A percentile compares a stretch with the other conserved stretches of the same genome.
Conservation (phyloP, 2,888 invertebrate genomes). For the Ectemnius lituratus region DNA sequence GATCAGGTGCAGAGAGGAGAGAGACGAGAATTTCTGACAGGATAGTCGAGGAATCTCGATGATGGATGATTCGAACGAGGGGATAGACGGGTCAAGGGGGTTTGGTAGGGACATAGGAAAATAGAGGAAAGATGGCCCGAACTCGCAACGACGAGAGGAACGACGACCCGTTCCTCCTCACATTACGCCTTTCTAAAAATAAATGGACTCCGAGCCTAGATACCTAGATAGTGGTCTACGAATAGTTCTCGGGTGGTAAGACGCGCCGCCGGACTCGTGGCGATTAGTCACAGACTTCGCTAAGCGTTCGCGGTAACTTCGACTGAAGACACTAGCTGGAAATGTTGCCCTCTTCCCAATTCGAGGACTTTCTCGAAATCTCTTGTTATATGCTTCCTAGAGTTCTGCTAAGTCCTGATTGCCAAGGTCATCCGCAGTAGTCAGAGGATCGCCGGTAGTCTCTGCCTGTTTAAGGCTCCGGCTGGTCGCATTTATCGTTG, state of each 20-base stretch:
- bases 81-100: not conserved
- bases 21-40: not conserved
- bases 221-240: slow-evolving; percentile 77
- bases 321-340: not conserved
- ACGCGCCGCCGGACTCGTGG: slow-evolving; percentile 62
- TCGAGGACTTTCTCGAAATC: not conserved
- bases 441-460: not conserved
- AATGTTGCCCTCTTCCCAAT: not conserved
- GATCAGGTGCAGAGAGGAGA: too few relatives aligned
- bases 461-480: not conserved
- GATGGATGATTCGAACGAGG: not conserved
- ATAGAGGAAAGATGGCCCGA: slow-evolving; percentile 43
- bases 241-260: slow-evolving; percentile 70
- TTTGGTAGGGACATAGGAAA: not conserved
- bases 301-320: not conserved
- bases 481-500: not conserved
- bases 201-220: slow-evolving; percentile 77
- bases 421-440: slow-evolving; percentile 3
- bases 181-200: slow-evolving; percentile 78
- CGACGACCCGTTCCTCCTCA: slow-evolving; percentile 72
- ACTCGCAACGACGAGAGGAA: slow-evolving; percentile 33
- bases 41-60: not conserved
- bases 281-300: slow-evolving; percentile 63
- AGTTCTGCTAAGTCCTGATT: not conserved
- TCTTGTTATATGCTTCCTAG: not conserved